Evolutionary conservation across 2,888 invertebrate genomes (phyloP), one percentile per base, ranked within the genome.

Genomic region (Asteroscopus sphinx): DNA sequence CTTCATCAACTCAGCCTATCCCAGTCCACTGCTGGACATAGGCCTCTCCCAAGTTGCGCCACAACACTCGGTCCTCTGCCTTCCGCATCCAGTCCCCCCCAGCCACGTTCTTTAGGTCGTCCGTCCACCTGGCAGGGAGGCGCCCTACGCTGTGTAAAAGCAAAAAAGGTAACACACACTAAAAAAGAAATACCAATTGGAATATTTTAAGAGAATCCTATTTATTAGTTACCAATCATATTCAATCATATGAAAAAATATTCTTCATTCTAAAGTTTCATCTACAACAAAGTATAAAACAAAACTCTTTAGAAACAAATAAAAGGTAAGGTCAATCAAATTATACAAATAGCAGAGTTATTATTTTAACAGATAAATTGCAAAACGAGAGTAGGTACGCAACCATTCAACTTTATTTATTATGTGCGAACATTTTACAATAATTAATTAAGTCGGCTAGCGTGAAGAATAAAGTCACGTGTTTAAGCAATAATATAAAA

Each of bases 351-450:
- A 44, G 36, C 28, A 56, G 39, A n/a, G 13, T 25, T 25, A 7
- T 48, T 69, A 46, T 66, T 41, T 41, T 58, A 37, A 16, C 57
- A 66, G 30, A 47, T 37, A 40, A 36, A 53, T 68, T 68, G 16
- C 57, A 39, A 49, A 69, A 72, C 30, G 3, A 35, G 12, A 45
- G 30, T 46, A 42, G 16, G 68, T 46, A 42, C 21, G 68, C 55
- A 58, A 71, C 44, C 9, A 44, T 45, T 63, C 46, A 53, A 40
- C 9, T 63, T 44, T 54, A 58, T 60, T 54, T 40, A 60, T 51
- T 28, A 21, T 21, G 33, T 49, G 56, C 12, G 47, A 55, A 55
- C 32, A 55, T 57, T 66, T 60, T 52, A 62, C 35, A 55, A 49
- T 52, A 66, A 55, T 48, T 32, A 68, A 69, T 46, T 54, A 39